phyloP scores from a whole-genome alignment of 2,888 invertebrate genomes.

The Galeruca laticollis region DNA sequence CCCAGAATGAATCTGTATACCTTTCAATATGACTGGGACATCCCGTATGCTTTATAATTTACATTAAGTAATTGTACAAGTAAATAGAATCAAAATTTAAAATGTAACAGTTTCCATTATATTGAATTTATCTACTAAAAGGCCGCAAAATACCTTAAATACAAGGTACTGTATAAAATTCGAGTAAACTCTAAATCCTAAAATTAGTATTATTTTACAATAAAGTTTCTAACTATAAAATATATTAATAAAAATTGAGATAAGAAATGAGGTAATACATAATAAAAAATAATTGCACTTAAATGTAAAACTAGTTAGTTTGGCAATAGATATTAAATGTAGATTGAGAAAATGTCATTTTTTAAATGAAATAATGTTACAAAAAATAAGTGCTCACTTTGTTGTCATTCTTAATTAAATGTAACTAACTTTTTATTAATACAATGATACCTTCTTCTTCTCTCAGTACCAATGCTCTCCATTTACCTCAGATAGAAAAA shows the following conservation, averaged over 20 bases:
- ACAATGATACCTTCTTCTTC: too few relatives aligned
- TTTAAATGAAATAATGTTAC: conserved; percentile 10
- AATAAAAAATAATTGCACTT: conserved; percentile 64
- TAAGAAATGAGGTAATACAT: conserved; percentile 65
- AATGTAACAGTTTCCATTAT: conserved; percentile 44
- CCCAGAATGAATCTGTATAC: not conserved
- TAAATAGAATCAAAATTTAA: conserved; percentile 31
- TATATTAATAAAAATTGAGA: conserved; percentile 55
- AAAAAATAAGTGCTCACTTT: conserved; percentile 15
- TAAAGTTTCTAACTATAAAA: conserved; percentile 50
- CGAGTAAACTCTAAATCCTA: conserved; percentile 55
- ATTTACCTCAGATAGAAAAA: too few relatives aligned
- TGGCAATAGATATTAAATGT: conserved; percentile 59
- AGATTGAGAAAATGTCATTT: conserved; percentile 39
- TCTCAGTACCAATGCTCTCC: too few relatives aligned
- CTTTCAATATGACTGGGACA: conserved; percentile 1
- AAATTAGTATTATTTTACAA: conserved; percentile 45
- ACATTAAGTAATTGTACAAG: conserved; percentile 28
- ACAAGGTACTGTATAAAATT: conserved; percentile 52
- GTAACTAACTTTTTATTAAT: too few relatives aligned
- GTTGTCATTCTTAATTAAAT: too few relatives aligned
- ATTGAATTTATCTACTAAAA: conserved; percentile 58
- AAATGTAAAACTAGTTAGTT: conserved; percentile 61
- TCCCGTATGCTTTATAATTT: not conserved
- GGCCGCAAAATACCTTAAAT: conserved; percentile 56